These are phyloP conservation scores for Crotalus viridis DNA, from an alignment of 2,113 vertebrate genomes.

Conservation along the genomic window DNA sequence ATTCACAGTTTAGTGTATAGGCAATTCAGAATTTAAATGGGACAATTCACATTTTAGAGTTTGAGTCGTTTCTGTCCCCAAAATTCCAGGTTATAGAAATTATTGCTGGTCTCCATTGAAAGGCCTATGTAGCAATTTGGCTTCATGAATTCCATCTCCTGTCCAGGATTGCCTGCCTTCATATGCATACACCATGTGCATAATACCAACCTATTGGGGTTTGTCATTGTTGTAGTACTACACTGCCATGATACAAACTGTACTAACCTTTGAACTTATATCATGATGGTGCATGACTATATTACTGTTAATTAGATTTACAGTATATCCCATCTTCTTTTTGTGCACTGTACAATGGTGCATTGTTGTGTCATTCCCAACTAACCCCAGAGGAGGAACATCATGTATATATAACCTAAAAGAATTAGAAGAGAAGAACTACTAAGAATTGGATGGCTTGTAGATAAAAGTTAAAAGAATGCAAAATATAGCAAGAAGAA, in stretches of 20 bases:
- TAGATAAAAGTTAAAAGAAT: not conserved
- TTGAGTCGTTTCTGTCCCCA: constrained; percentile 54
- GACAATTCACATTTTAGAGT: constrained; percentile 59
- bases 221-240: not conserved
- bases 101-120: not conserved
- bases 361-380: not conserved
- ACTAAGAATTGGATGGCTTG: not conserved
- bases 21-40: not conserved
- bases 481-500: not conserved
- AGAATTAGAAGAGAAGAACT: not conserved
- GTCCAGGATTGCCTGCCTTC: not conserved
- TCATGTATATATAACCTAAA: not conserved
- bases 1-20: constrained; percentile 54
- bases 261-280: not conserved
- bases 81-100: constrained; percentile 29
- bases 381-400: not conserved
- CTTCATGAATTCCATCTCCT: constrained; percentile 19
- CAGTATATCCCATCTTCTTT: not conserved
- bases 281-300: not conserved
- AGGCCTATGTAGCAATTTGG: constrained; percentile 23
- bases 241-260: not conserved
- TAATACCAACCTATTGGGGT: not conserved
- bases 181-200: not conserved
- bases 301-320: not conserved
- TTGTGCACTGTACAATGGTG: not conserved